These are phyloP conservation scores for Ruditapes philippinarum DNA, from an alignment of 1,140 invertebrate species.

Conservation along the genomic window DNA sequence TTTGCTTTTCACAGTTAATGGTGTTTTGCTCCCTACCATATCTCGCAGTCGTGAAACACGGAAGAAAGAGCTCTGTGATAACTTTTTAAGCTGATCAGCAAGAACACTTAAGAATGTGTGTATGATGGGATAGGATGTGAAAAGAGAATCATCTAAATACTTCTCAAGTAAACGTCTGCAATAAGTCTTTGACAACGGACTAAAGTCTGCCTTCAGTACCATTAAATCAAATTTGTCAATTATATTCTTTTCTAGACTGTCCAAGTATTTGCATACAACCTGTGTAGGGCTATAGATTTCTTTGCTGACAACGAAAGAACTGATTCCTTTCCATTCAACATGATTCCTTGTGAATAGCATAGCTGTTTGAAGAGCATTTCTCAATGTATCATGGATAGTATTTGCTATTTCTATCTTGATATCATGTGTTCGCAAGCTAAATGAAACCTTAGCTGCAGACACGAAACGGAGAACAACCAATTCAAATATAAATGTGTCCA, in stretches of 20 bases:
- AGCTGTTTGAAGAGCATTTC: conserved; percentile 61
- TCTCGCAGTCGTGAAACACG: conserved; percentile 18
- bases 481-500: conserved; percentile 73
- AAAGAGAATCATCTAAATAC: conserved; percentile 27
- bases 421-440: conserved; percentile 3
- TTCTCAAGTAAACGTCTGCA: conserved; percentile 63
- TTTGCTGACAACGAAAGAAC: conserved; percentile 35
- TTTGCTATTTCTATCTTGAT: conserved; percentile 76
- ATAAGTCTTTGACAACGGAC: conserved; percentile 22
- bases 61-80: conserved; percentile 65
- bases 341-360: conserved; percentile 61
- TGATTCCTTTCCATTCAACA: conserved; percentile 63
- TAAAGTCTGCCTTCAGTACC: neutral
- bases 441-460: conserved; percentile 15
- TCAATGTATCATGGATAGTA: conserved; percentile 64
- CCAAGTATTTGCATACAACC: conserved; percentile 71
- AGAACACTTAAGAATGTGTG: conserved; percentile 61
- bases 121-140: conserved; percentile 66
- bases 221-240: conserved; percentile 67
- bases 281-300: conserved; percentile 73
- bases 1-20: conserved; percentile 13
- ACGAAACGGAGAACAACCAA: conserved; percentile 61
- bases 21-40: conserved; percentile 34
- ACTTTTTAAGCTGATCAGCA: conserved; percentile 68
- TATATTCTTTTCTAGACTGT: conserved; percentile 29